Evolutionary conservation across 2,888 invertebrate species (phyloP).

Genomic region (Leptinotarsa rubiginosa): DNA sequence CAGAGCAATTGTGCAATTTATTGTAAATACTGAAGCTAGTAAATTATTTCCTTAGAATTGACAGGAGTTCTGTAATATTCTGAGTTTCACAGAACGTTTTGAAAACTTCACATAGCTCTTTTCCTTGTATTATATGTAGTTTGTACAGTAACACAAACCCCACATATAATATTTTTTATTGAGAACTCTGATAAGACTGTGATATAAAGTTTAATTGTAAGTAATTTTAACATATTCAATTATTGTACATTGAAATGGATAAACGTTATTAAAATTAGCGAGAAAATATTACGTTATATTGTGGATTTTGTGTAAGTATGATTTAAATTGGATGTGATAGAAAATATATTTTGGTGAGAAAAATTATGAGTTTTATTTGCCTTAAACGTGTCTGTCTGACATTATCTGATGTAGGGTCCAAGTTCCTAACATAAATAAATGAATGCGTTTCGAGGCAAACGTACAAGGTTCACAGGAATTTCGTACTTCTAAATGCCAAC

Average conservation of each 20-base stretch:
- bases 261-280: constrained; percentile 42
- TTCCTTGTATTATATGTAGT: constrained; percentile 42
- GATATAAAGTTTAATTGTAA: constrained; percentile 63
- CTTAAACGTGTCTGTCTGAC: constrained; percentile 57
- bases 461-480: constrained; percentile 63
- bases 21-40: too few relatives aligned
- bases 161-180: constrained; percentile 58
- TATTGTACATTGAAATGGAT: constrained; percentile 55
- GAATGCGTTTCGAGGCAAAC: constrained; percentile 30
- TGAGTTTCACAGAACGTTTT: neutral
- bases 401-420: constrained; percentile 60
- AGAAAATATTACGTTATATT: constrained; percentile 57
- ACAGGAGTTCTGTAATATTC: too few relatives aligned
- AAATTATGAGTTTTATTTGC: constrained; percentile 58
- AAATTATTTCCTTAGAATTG: too few relatives aligned
- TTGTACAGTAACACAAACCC: constrained; percentile 53
- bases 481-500: constrained; percentile 59
- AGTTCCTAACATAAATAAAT: constrained; percentile 60
- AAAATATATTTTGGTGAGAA: constrained; percentile 63
- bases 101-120: constrained; percentile 18
- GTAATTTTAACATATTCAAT: constrained; percentile 58
- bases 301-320: constrained; percentile 59
- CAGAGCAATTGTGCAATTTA: too few relatives aligned
- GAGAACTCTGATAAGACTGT: constrained; percentile 64
- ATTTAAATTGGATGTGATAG: constrained; percentile 58